Conservation (phyloP, 1,140 invertebrate species). For the Aleiodes sp. region DNA sequence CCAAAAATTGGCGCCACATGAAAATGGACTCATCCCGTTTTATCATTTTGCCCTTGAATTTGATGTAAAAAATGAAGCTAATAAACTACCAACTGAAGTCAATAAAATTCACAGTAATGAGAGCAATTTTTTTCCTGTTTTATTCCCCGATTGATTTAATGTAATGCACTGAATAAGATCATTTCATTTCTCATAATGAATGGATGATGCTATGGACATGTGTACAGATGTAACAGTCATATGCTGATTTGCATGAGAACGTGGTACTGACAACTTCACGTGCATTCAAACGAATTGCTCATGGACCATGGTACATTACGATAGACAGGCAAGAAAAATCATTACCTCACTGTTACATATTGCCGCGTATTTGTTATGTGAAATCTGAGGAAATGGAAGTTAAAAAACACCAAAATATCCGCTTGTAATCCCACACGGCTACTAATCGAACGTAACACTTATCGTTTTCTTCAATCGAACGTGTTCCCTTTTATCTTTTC, state of each 20-base stretch:
- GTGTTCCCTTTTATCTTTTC: too few relatives aligned
- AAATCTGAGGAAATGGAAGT: not conserved
- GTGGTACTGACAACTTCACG: not conserved
- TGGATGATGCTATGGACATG: not conserved
- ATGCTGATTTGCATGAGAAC: not conserved
- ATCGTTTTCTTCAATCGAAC: not conserved
- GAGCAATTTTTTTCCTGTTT: too few relatives aligned
- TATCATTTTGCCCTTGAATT: too few relatives aligned
- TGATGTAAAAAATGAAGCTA: too few relatives aligned
- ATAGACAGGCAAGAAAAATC: not conserved
- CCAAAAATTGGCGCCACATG: too few relatives aligned
- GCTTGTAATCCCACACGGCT: not conserved
- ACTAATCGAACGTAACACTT: not conserved
- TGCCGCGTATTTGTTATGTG: not conserved
- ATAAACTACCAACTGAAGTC: not conserved
- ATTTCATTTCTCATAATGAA: not conserved
- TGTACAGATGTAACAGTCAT: not conserved
- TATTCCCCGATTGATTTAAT: too few relatives aligned
- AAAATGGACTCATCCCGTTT: too few relatives aligned
- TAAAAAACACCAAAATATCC: not conserved
- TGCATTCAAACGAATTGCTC: not conserved
- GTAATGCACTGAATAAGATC: not conserved
- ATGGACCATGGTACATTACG: not conserved
- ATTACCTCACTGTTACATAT: constrained; percentile 3
- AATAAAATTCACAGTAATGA: not conserved